Evolutionary conservation across 2,888 invertebrate species (phyloP), one percentile per base, ranked within the genome.

Genomic region (Meiosimyza decipiens): DNA sequence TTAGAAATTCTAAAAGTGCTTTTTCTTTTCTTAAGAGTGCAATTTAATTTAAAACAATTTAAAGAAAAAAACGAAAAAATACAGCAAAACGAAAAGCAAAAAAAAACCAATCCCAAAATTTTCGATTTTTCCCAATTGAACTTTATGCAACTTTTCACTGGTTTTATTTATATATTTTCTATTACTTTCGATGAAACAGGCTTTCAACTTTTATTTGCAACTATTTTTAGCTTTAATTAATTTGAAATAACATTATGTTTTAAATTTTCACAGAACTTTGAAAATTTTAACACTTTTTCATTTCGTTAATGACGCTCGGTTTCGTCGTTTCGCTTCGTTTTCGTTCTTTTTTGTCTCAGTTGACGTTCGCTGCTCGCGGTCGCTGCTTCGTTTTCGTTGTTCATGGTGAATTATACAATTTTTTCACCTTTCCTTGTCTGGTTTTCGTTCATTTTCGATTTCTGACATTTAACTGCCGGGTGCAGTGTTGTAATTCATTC

Each of bases 191-290:
- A 12, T 64, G 40, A 57, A 55, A 16, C 47, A 50, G 33, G 57
- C 68, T 49, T 65, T 49, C 40, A 67, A 72, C 65, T 57, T 64
- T 47, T 28, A 50, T 49, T 73, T 71, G 64, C 74, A 63, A 28
- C 13, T 65, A 40, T 74, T 75, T 78, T 77, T 70, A 76, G 22
- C 71, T 73, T 73, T 52, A 73, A 72, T 71, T 77, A 76, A 80
- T 78, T 79, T 78, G 11, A 70, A 69, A 78, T 75, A 80, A 78
- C 76, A 80, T 78, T 62, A 62, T 63, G 47, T 79, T 77, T 74
- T 74, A 76, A 64, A 72, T 55, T 71, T 70, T 9, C 40, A 73
- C 63, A 63, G 71, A 67, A 40, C 60, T 51, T n/a, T 63, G 66
- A 55, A 52, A 73, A 76, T 71, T 79, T 78, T 75, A 74, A 73